phyloP scores from a whole-genome alignment of 1,140 invertebrate genomes.

The Notospermus geniculatus region DNA sequence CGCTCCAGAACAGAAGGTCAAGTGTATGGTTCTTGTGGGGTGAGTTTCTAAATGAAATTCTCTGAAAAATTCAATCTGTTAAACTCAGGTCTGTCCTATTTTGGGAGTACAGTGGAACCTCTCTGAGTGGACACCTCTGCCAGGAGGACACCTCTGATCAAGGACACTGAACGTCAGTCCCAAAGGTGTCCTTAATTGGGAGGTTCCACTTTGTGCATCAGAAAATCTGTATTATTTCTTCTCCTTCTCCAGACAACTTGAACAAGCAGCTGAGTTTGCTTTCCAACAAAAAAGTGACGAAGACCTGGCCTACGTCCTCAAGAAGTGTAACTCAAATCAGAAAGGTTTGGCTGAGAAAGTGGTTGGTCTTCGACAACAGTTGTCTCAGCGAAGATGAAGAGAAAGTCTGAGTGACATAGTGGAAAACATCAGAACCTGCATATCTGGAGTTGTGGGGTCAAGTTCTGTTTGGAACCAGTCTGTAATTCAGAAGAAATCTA shows the following conservation, averaged over 20 bases:
- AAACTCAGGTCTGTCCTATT: constrained; percentile 3
- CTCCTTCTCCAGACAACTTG: constrained; percentile 64
- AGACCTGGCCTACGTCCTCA: constrained; percentile 68
- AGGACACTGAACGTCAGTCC: no score
- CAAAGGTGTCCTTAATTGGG: no score
- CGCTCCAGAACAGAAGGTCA: constrained; percentile 81
- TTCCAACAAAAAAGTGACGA: constrained; percentile 75
- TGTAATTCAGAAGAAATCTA: no score
- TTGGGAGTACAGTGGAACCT: not conserved
- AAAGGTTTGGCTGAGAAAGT: constrained; percentile 52
- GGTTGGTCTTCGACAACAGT: constrained; percentile 43
- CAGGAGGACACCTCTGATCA: no score
- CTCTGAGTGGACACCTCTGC: no score
- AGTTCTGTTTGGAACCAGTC: no score
- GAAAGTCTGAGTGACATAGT: no score
- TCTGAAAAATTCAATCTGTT: not conserved
- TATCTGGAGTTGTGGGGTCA: no score
- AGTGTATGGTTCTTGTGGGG: constrained; percentile 84
- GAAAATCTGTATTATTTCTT: constrained; percentile 18
- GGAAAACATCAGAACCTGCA: no score
- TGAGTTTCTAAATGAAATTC: constrained; percentile 58
- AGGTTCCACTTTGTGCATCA: constrained; percentile 2
- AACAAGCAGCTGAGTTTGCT: constrained; percentile 77
- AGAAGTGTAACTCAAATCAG: constrained; percentile 61
- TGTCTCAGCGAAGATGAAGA: constrained; percentile 18